Evolutionary conservation across 1,140 invertebrate genomes (phyloP), one percentile per base, ranked within the genome.

Genomic region (Diplogasteroides magnus): DNA sequence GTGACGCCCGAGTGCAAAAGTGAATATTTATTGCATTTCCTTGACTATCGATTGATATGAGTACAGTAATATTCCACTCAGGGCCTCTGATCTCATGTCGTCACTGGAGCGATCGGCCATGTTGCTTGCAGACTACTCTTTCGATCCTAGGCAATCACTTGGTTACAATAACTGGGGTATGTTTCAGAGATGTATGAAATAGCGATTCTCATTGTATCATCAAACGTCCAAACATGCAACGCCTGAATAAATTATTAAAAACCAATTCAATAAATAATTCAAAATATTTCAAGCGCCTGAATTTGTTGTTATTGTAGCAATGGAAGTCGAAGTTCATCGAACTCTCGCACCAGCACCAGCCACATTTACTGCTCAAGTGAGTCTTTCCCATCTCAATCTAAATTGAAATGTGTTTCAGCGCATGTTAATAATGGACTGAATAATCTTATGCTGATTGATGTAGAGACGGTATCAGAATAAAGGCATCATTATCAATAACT

Each of bases 141-240:
- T 31, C 3, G 31, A 64, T 32, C 31, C 32, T 6, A 63, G 69
- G 61, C 25, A 67, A 56, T 64, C 64, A 14, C 28, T 75, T 15
- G 56, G 31, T 23, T 75, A 75, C 64, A 15, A 76, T 19, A 64
- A 75, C 59, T 75, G 74, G 74, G 74, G 73, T 74, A 31, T 25
- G 57, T 48, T 23, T 31, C 11, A 58, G 2, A 11, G 23, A 67
- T 48, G 37, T 48, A 6, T 48, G 37, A 19, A 48, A 11, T 48
- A 11, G 6, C 6, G 37, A 48, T 11, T 48, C 19, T 48, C 6
- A 48, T 48, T 19, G 6, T 48, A 48, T 48, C 37, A 11, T 48
- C 37, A 19, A 48, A 48, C 6, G 37, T 11, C 19, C 19, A 48
- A n/a, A n/a, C n/a, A n/a, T n/a, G n/a, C n/a, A n/a, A n/a, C n/a